These are phyloP conservation scores for Nyctereutes procyonoides DNA, from an alignment of 2,113 vertebrate species.

Conservation along the genomic window DNA sequence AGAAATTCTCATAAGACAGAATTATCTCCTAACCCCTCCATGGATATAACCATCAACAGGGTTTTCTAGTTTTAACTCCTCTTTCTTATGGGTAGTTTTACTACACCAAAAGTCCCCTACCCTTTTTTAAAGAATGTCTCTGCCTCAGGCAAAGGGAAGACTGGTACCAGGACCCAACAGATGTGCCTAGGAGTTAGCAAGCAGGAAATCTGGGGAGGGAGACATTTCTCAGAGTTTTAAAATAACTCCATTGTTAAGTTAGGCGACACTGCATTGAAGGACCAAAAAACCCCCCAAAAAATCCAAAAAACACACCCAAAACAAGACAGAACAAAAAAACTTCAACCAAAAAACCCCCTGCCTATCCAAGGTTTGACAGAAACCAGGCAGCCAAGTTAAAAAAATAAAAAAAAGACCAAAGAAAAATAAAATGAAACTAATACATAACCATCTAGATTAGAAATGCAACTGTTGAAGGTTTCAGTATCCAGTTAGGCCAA, in stretches of 20 bases:
- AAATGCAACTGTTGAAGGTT: background rate
- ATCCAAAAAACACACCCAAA: too few relatives aligned
- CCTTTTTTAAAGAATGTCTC: background rate
- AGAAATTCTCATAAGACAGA: background rate
- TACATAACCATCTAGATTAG: constrained; percentile 6
- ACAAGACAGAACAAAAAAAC: background rate
- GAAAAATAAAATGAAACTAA: constrained; percentile 37
- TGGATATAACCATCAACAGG: background rate
- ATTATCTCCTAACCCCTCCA: background rate
- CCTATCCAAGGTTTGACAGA: constrained; percentile 8
- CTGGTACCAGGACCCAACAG: constrained; percentile 22
- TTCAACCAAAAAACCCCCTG: background rate
- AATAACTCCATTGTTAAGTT: constrained; percentile 68
- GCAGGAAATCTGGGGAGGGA: constrained; percentile 64
- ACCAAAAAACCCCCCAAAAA: background rate
- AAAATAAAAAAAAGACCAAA: constrained; percentile 8
- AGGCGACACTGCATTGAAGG: constrained; percentile 43
- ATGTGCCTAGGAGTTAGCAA: background rate
- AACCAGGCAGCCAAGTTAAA: background rate
- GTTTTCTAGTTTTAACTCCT: constrained; percentile 9
- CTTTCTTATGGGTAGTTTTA: background rate
- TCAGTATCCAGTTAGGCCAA: background rate
- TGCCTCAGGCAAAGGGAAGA: background rate
- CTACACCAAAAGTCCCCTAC: background rate
- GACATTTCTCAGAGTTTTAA: constrained; percentile 65